Percentiles rank a stretch among this genome's conserved stretches.
Conservation (phyloP, 2,113 vertebrate genomes). For the Aegypius monachus region DNA sequence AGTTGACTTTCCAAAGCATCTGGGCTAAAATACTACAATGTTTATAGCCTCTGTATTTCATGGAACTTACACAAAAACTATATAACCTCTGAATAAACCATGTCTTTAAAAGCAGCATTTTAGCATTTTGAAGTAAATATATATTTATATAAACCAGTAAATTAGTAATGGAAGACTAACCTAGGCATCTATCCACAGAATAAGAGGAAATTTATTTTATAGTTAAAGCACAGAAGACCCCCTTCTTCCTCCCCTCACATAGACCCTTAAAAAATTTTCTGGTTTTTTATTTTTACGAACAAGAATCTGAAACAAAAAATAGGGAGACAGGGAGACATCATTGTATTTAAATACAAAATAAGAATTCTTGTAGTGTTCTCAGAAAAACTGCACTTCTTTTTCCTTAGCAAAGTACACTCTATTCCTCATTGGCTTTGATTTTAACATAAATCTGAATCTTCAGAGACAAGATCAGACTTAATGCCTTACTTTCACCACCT, state of each 20-base stretch:
- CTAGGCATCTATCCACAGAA: background rate
- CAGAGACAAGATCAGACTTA: background rate
- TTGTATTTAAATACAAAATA: background rate
- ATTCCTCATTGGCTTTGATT: background rate
- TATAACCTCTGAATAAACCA: background rate
- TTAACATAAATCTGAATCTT: background rate
- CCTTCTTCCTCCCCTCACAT: background rate
- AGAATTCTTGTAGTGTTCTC: background rate
- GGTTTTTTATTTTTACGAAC: background rate
- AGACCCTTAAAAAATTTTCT: background rate
- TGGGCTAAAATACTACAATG: background rate
- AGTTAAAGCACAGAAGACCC: background rate
- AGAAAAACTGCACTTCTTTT: background rate
- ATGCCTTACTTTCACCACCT: background rate
- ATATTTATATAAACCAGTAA: background rate
- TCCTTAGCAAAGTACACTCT: background rate
- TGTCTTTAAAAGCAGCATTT: background rate
- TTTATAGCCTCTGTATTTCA: background rate
- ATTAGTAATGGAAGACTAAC: background rate
- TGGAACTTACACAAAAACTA: background rate
- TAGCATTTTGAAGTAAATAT: background rate
- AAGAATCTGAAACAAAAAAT: background rate
- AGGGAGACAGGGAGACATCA: background rate
- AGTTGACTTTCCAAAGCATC: background rate
- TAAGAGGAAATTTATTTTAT: background rate